Base-by-base conservation (phyloP, 2,113 vertebrate species). In the Machaerirhynchus nigripectus region DNA sequence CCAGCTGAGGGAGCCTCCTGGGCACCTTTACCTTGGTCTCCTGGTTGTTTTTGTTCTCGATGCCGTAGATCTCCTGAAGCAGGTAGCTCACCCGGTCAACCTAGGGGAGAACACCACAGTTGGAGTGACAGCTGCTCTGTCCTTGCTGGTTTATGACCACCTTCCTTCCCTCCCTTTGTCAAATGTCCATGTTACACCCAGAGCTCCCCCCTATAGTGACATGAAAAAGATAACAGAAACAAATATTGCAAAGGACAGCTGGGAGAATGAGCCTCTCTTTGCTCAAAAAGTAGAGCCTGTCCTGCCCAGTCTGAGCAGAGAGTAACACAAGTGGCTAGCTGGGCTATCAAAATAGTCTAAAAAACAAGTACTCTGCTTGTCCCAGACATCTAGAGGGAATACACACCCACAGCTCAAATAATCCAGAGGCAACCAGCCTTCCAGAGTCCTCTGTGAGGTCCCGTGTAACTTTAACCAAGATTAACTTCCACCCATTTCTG, bases 41-140 rank as follows among this genome's bases (percentile, higher is more conserved):
- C 94, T 99, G 99, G 97, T 99, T 99, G 98, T 99, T 99, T 96
- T 99, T 99, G 97, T 99, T 99, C 97, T 99, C 99, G 2, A 99
- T 99, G 90, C 99, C 99, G 0, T 99, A 99, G 97, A 99, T 99
- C 98, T 99, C 99, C 98, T 99, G 99, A 17, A 99, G 98, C 91
- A 99, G 97, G 96, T 99, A 99, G 97, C 99, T 99, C 95, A 99
- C 99, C 33, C 99, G 98, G 95, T 99, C 99, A 95, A 99, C 99
- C 99, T 99, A 57, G 35, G 64, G 37, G 79, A 84, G 24, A 96
- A 74, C 52, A 79, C 59, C 31, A 73, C 16, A 84, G 27, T 13
- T 91, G 39, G 27, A 95, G 27, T 37, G 56, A 7, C 69, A 87
- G 55, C 44, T 67, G 67, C 56, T 74, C 67, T 76, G 78, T 26